Conservation (phyloP, 2,888 invertebrate species). For the Ectropis crepuscularia region DNA sequence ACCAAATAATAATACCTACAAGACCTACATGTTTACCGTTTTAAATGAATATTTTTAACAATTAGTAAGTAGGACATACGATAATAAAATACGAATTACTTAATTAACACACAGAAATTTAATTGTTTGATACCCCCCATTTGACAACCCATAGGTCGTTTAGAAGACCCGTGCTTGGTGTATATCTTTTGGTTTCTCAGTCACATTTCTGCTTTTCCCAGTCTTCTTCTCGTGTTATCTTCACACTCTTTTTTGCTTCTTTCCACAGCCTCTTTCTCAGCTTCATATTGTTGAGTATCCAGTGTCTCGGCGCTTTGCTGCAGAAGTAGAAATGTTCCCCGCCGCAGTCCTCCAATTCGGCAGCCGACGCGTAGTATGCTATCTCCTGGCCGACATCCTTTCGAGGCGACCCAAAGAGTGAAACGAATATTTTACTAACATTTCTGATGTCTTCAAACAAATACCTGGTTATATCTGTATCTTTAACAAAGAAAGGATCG, state of each 20-base stretch:
- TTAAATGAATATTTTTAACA: too few species aligned
- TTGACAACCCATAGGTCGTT: too few species aligned
- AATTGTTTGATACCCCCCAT: too few species aligned
- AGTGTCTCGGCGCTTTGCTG: slow-evolving; percentile 59
- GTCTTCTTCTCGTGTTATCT: slow-evolving; percentile 55
- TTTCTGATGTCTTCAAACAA: slow-evolving; percentile 49
- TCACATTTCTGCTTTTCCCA: slow-evolving; percentile 28
- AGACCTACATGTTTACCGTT: too few species aligned
- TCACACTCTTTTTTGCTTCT: slow-evolving; percentile 62
- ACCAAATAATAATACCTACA: too few species aligned
- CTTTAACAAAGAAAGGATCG: slow-evolving; percentile 77
- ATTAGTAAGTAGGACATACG: too few species aligned
- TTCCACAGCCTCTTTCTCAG: slow-evolving; percentile 65
- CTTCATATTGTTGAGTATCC: slow-evolving; percentile 54
- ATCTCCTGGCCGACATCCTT: slow-evolving; percentile 67
- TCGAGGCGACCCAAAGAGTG: slow-evolving; percentile 61
- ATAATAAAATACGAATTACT: too few species aligned
- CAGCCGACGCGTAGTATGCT: slow-evolving; percentile 61
- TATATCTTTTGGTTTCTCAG: not conserved
- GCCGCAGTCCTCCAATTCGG: slow-evolving; percentile 55
- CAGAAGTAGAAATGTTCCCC: slow-evolving; percentile 71
- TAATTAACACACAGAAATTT: too few species aligned
- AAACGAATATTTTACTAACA: slow-evolving; percentile 54
- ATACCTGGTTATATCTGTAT: slow-evolving; percentile 63
- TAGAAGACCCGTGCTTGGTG: not conserved